Conservation (phyloP, 2,113 vertebrate genomes). For the Prunella himalayana region DNA sequence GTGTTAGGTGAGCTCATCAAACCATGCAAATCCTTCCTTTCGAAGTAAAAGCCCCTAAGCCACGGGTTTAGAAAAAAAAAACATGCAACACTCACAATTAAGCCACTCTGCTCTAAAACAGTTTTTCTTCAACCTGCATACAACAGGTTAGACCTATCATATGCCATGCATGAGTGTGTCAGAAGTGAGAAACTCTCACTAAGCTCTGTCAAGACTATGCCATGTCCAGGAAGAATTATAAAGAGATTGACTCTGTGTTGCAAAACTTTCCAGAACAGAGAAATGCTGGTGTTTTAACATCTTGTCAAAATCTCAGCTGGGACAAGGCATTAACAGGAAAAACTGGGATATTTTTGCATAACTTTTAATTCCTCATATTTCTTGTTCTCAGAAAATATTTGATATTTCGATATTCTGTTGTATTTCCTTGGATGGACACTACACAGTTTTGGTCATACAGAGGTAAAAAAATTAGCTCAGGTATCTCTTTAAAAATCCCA, state of each 20-base stretch:
- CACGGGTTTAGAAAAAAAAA: neutral
- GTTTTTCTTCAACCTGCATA: neutral
- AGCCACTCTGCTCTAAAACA: neutral
- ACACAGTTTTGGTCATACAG: neutral
- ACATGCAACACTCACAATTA: neutral
- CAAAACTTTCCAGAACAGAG: neutral
- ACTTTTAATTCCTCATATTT: neutral
- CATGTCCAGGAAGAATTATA: neutral
- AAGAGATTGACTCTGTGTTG: neutral
- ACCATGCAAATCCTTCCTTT: neutral
- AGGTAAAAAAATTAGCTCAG: neutral
- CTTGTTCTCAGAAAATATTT: neutral
- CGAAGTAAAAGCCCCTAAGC: neutral
- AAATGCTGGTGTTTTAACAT: neutral
- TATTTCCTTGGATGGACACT: neutral
- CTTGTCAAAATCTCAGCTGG: neutral
- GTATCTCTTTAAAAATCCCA: neutral
- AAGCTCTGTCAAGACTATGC: neutral
- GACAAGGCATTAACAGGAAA: neutral
- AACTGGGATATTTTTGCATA: neutral
- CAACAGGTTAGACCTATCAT: neutral
- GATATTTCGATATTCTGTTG: neutral
- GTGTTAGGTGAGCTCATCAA: neutral
- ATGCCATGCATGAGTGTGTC: neutral
- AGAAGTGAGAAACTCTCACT: neutral